Conservation (phyloP, 2,888 invertebrate species). For the Volucella bombylans region DNA sequence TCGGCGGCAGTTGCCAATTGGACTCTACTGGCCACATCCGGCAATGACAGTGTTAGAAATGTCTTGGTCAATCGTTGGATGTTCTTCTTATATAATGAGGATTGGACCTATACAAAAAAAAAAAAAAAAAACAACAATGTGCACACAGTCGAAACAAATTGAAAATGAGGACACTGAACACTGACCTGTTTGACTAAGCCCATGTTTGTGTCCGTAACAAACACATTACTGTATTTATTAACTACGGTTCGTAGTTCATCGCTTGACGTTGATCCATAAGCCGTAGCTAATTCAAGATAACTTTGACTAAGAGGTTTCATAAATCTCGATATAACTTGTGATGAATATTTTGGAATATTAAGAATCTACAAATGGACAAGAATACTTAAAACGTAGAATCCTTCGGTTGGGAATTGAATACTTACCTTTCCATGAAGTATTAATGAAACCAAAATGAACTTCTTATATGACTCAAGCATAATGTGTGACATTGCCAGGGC, state of each 20-base stretch:
- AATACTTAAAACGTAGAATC: background rate
- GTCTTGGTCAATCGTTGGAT: constrained; percentile 96
- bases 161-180: background rate
- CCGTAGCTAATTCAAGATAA: constrained; percentile 93
- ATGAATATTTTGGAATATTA: constrained; percentile 94
- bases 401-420: background rate
- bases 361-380: constrained; percentile 82
- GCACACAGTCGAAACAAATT: background rate
- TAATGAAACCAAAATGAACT: constrained; percentile 95
- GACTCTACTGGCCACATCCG: constrained; percentile 91
- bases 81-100: constrained; percentile 96
- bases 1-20: constrained; percentile 92
- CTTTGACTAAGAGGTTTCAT: constrained; percentile 92
- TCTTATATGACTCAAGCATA: constrained; percentile 98
- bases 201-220: constrained; percentile 90
- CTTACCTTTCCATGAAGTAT: constrained; percentile 94
- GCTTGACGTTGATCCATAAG: constrained; percentile 90
- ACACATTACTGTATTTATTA: constrained; percentile 91
- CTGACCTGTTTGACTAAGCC: constrained; percentile 89
- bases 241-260: constrained; percentile 87
- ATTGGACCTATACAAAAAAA: constrained; percentile 86
- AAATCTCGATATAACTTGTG: constrained; percentile 93
- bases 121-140: constrained; percentile 8
- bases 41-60: constrained; percentile 87
- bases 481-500: constrained; percentile 97